Percentiles rank a stretch among this genome's conserved stretches.
Evolutionary conservation across 2,888 invertebrate species (phyloP).

Genomic region (Busseola fusca): DNA sequence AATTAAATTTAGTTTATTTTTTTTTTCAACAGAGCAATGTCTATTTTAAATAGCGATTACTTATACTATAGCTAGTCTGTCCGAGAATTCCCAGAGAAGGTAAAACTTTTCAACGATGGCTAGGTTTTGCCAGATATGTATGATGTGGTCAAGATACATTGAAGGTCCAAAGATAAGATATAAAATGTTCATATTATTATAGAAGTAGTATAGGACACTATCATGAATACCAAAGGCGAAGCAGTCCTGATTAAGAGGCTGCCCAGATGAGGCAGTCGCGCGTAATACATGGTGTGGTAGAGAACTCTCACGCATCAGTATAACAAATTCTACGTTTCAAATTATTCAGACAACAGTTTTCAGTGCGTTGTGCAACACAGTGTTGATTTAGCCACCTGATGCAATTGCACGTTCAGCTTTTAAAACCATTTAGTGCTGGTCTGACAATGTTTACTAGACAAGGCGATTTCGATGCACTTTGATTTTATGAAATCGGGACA

Average conservation of each 20-base stretch:
- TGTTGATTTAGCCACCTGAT: constrained; percentile 63
- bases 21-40: background rate
- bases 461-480: constrained; percentile 60
- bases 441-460: constrained; percentile 62
- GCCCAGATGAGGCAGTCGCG: no score
- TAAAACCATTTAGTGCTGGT: constrained; percentile 66
- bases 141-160: background rate
- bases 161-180: background rate
- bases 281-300: background rate
- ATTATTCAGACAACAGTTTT: constrained; percentile 40
- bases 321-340: constrained; percentile 16
- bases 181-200: background rate
- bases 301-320: constrained; percentile 9
- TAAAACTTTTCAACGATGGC: background rate
- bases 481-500: constrained; percentile 32
- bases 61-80: background rate
- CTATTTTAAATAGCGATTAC: background rate
- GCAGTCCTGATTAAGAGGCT: background rate
- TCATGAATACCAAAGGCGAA: background rate
- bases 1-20: background rate
- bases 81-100: background rate
- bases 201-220: background rate
- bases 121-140: background rate
- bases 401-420: constrained; percentile 61
- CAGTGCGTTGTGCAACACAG: constrained; percentile 56